These are phyloP conservation scores for Oryctes rhinoceros DNA, from an alignment of 1,140 invertebrate genomes.

Conservation along the genomic window DNA sequence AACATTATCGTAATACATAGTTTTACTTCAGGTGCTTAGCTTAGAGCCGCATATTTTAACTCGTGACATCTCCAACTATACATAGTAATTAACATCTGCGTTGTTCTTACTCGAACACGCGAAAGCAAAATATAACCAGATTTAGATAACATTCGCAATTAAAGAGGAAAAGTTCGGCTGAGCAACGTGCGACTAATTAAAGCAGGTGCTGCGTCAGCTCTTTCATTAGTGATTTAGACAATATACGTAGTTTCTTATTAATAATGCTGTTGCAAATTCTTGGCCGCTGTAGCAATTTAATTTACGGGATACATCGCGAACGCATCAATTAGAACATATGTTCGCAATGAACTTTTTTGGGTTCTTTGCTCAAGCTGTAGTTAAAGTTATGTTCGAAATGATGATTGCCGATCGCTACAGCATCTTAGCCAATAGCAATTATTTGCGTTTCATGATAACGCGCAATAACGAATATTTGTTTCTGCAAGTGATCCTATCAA, in stretches of 20 bases:
- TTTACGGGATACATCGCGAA: too few relatives aligned
- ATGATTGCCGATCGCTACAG: too few relatives aligned
- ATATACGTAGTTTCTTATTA: not conserved
- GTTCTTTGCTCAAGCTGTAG: too few relatives aligned
- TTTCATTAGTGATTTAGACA: not conserved
- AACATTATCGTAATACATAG: too few relatives aligned
- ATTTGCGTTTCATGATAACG: too few relatives aligned
- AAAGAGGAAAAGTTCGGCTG: not conserved
- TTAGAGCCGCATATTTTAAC: not conserved
- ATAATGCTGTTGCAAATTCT: not conserved
- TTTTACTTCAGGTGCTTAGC: not conserved
- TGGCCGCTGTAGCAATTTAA: not conserved
- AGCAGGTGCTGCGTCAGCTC: slow-evolving; percentile 11
- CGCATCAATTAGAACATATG: too few relatives aligned
- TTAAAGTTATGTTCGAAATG: too few relatives aligned
- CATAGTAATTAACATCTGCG: slow-evolving; percentile 14
- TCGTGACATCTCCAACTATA: not conserved
- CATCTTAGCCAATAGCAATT: too few relatives aligned
- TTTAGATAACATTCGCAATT: slow-evolving; percentile 16
- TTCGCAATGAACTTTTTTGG: too few relatives aligned
- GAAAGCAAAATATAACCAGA: slow-evolving; percentile 4
- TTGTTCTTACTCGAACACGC: slow-evolving; percentile 12
- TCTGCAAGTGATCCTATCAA: too few relatives aligned
- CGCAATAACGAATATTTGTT: too few relatives aligned
- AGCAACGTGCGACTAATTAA: slow-evolving; percentile 18